Evolutionary conservation across 2,888 invertebrate species (phyloP).

Genomic region (Cynaeus angustus): DNA sequence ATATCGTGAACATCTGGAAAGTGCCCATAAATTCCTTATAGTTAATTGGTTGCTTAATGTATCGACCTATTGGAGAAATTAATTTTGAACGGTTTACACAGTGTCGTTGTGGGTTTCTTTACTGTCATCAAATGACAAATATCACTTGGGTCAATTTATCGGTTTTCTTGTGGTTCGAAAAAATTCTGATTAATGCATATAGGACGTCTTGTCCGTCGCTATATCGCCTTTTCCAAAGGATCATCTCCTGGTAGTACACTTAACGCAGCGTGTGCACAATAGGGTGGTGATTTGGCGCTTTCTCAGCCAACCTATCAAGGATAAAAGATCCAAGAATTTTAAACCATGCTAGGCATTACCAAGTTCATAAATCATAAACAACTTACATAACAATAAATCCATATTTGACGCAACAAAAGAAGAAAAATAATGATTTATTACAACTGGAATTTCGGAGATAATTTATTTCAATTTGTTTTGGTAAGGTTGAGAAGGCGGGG

Average conservation of each 20-base stretch:
- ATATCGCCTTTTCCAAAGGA: background rate
- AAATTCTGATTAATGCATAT: background rate
- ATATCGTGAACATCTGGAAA: constrained; percentile 45
- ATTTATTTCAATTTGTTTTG: constrained; percentile 59
- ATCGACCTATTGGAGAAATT: background rate
- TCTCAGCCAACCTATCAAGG: constrained; percentile 32
- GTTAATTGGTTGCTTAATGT: constrained; percentile 38
- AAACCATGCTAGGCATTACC: constrained; percentile 44
- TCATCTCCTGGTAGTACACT: constrained; percentile 16
- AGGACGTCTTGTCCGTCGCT: background rate
- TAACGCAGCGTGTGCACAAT: constrained; percentile 25
- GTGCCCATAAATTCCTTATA: constrained; percentile 41
- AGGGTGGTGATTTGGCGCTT: constrained; percentile 36
- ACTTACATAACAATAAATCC: constrained; percentile 53
- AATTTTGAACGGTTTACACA: no score
- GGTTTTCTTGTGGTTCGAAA: background rate
- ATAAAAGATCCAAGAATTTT: constrained; percentile 40
- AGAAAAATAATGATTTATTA: constrained; percentile 55
- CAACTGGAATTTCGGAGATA: constrained; percentile 54
- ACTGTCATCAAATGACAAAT: no score
- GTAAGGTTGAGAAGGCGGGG: constrained; percentile 52
- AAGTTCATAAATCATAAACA: constrained; percentile 52
- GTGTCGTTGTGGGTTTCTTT: no score
- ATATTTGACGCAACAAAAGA: constrained; percentile 52
- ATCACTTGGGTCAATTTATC: no score